phyloP scores from a whole-genome alignment of 1,140 invertebrate genomes.

The Lamellibrachia luymesi region DNA sequence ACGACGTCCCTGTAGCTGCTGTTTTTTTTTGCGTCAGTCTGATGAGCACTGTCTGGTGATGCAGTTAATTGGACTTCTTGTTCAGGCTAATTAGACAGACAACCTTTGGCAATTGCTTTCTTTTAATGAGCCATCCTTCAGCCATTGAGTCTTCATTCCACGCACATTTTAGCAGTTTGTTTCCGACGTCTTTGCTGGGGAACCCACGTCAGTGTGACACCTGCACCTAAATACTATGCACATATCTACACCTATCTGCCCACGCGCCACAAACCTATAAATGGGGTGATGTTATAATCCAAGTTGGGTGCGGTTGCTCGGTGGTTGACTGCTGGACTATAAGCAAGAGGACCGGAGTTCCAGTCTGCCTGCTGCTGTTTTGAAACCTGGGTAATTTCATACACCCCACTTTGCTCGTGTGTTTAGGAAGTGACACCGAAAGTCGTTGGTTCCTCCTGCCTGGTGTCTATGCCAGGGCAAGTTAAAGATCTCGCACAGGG shows the following conservation, averaged over 20 bases:
- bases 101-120: not conserved
- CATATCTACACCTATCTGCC: not conserved
- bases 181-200: not conserved
- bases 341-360: no score
- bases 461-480: no score
- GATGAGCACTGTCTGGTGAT: not conserved
- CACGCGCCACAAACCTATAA: no score
- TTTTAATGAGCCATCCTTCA: not conserved
- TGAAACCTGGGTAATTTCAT: no score
- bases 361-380: no score
- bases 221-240: not conserved
- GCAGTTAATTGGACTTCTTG: not conserved
- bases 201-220: not conserved
- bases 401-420: no score
- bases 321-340: no score
- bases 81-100: not conserved
- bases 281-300: no score
- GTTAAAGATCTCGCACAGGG: no score
- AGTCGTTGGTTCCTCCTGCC: no score
- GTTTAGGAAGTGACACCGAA: no score
- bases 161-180: not conserved
- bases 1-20: not conserved
- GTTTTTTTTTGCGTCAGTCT: not conserved
- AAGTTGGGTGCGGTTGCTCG: no score
- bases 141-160: not conserved